Percentiles rank a stretch among this genome's conserved stretches.
Conservation (phyloP, 2,888 invertebrate genomes). For the Conomelus anceps region DNA sequence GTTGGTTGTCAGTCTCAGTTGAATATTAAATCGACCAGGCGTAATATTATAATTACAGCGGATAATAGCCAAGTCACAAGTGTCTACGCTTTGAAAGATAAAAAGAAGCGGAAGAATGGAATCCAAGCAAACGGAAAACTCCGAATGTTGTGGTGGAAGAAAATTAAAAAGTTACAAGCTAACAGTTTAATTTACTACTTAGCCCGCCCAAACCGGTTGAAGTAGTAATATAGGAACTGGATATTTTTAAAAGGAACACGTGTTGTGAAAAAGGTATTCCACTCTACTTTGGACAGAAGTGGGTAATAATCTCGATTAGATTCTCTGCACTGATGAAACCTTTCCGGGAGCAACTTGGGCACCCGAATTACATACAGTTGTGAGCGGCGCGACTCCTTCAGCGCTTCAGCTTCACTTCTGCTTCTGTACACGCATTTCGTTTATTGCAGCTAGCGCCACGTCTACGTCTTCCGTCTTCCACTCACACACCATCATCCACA, state of each 20-base stretch:
- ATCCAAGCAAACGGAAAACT: not conserved
- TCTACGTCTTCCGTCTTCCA: not conserved
- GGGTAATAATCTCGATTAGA: not conserved
- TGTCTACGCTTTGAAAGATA: not conserved
- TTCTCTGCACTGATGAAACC: not conserved
- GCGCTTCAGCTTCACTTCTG: not conserved
- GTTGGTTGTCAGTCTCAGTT: not conserved
- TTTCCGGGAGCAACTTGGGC: not conserved
- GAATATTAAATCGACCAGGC: not conserved
- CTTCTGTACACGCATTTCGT: not conserved
- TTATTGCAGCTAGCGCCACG: not conserved
- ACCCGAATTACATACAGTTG: not conserved
- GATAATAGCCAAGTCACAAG: not conserved
- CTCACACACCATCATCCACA: not conserved
- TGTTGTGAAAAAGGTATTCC: not conserved
- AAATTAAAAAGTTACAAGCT: not conserved
- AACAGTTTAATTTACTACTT: not conserved
- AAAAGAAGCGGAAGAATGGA: not conserved
- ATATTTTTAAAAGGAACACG: not conserved
- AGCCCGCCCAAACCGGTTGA: not conserved
- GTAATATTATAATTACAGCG: not conserved
- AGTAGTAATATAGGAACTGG: not conserved
- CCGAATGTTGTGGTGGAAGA: not conserved
- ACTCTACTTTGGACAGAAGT: not conserved
- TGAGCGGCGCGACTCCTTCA: not conserved